Evolutionary conservation across 2,113 vertebrate genomes (phyloP).

Genomic region (Aramus guarauna): DNA sequence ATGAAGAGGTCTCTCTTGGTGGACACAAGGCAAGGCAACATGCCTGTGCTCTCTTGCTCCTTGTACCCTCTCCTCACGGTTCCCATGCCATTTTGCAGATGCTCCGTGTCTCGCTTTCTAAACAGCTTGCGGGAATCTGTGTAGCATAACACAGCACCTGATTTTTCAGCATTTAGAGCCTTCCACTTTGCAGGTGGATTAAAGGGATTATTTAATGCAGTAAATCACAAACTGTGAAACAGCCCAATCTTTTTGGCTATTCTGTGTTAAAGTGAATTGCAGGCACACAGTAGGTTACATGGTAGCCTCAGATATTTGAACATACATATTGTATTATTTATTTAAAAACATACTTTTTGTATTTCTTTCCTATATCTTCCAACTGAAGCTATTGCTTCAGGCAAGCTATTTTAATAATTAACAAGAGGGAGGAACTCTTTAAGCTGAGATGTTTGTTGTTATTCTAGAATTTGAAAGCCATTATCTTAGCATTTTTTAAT

Average conservation of each 20-base stretch:
- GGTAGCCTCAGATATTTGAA: background rate
- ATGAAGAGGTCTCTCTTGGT: background rate
- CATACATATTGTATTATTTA: background rate
- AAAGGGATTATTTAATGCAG: background rate
- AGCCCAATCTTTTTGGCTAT: background rate
- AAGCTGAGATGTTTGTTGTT: background rate
- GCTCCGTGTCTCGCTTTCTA: background rate
- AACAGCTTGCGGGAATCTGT: background rate
- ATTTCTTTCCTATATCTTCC: background rate
- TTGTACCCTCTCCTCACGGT: background rate
- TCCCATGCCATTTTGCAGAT: background rate
- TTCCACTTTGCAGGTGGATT: background rate
- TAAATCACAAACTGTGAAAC: background rate
- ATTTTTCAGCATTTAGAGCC: background rate
- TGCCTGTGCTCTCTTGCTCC: background rate
- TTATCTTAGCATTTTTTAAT: background rate
- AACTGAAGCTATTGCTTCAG: background rate
- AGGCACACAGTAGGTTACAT: background rate
- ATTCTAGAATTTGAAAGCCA: background rate
- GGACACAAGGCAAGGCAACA: accelerated
- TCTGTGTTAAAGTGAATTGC: background rate
- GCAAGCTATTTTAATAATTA: constrained; percentile 19
- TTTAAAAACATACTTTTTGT: background rate
- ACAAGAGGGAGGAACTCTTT: background rate
- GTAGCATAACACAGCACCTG: background rate